Evolutionary conservation across 53 echinoderm and acorn worm genomes (phyloP).

Genomic region (Crossaster papposus): DNA sequence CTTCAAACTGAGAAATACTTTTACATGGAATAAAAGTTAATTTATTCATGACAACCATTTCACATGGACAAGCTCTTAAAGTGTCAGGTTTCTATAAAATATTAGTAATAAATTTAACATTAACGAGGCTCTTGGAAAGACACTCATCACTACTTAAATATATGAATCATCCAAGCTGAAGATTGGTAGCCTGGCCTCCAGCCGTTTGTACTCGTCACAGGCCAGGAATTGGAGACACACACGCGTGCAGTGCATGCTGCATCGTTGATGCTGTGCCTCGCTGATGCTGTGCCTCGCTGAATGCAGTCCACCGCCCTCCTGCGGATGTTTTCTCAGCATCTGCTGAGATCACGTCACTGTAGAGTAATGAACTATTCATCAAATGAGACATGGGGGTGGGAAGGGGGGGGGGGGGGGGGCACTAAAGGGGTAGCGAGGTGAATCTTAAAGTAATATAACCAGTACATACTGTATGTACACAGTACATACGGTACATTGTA

Average conservation of each 20-base stretch:
- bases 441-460: not conserved
- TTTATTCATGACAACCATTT: no score
- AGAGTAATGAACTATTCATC: conserved; percentile 50
- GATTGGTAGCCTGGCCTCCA: not conserved
- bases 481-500: no score
- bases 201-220: not conserved
- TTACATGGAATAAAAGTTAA: no score
- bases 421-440: not conserved
- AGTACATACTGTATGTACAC: no score
- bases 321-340: not conserved
- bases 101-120: conserved; percentile 14
- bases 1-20: no score
- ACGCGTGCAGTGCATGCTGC: not conserved
- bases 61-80: no score
- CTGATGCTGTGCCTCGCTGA: not conserved
- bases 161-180: not conserved
- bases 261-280: not conserved
- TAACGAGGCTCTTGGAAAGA: not conserved
- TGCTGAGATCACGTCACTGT: conserved; percentile 3
- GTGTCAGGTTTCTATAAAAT: not conserved
- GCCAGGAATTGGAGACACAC: conserved; percentile 22
- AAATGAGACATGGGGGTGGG: not conserved
- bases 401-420: not conserved
- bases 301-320: not conserved
- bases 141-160: not conserved